Percentiles rank a stretch among this genome's conserved stretches.
phyloP scores from a whole-genome alignment of 2,888 invertebrate genomes.

The Chloromyia formosa region DNA sequence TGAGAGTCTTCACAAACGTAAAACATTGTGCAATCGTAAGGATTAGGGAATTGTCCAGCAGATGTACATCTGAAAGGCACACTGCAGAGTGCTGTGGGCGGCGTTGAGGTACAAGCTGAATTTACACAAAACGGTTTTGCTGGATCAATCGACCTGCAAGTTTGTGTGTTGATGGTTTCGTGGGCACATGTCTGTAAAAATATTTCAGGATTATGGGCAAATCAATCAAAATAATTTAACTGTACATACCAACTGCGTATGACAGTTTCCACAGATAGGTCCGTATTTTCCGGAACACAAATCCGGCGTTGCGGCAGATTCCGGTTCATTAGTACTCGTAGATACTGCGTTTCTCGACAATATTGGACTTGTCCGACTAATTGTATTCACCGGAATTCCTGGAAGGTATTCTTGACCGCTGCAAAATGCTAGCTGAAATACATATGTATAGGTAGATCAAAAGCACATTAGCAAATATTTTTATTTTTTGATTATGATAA shows the following conservation, averaged over 20 bases:
- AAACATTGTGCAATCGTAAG: slow-evolving; percentile 45
- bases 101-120: not conserved
- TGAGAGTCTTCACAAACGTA: slow-evolving; percentile 36
- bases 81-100: not conserved
- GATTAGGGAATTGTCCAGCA: slow-evolving; percentile 63
- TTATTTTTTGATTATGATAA: too few species aligned
- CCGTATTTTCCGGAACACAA: not conserved
- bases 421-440: not conserved
- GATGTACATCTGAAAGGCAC: slow-evolving; percentile 39
- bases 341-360: not conserved
- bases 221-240: too few species aligned
- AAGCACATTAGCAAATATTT: too few species aligned
- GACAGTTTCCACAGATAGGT: slow-evolving; percentile 7
- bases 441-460: not conserved
- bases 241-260: slow-evolving; percentile 13
- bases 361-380: not conserved
- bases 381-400: not conserved
- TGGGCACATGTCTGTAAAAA: slow-evolving; percentile 29
- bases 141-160: slow-evolving; percentile 14
- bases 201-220: not conserved
- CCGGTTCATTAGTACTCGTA: not conserved
- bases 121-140: slow-evolving; percentile 8
- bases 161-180: slow-evolving; percentile 18
- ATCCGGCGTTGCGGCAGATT: not conserved
- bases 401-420: not conserved